These are phyloP conservation scores for Desmodus rotundus DNA, from an alignment of 2,113 vertebrate species.

Conservation along the genomic window DNA sequence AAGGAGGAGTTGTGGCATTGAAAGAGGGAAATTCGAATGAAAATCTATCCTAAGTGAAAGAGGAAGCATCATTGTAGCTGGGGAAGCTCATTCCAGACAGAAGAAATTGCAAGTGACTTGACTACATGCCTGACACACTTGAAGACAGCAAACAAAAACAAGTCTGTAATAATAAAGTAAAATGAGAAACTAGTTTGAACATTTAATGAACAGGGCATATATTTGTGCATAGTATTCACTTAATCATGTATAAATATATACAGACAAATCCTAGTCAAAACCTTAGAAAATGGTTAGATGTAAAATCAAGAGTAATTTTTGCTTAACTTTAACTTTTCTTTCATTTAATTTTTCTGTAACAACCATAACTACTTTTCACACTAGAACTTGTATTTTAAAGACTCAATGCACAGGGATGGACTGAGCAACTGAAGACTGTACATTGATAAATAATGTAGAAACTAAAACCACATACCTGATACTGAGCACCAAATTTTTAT, in stretches of 20 bases:
- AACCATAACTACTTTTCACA: neutral
- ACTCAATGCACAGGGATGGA: neutral
- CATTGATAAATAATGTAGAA: neutral
- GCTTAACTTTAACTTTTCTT: neutral
- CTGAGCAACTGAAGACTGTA: neutral
- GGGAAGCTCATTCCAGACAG: neutral
- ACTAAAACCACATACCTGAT: neutral
- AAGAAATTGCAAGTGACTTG: neutral
- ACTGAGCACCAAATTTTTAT: neutral
- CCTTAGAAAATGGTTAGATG: neutral
- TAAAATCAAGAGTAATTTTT: neutral
- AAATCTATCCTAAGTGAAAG: neutral
- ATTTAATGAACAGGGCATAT: neutral
- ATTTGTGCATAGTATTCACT: neutral
- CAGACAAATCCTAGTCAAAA: neutral
- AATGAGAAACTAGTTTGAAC: neutral
- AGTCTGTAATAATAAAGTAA: neutral
- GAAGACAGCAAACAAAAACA: neutral
- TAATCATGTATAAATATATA: neutral
- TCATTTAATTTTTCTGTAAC: conserved; percentile 14
- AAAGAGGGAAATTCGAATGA: neutral
- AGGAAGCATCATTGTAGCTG: neutral
- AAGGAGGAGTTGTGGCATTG: neutral
- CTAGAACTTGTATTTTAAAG: neutral
- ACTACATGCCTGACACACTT: neutral